Conservation (phyloP, 2,888 invertebrate genomes). For the Abrostola tripartita region DNA sequence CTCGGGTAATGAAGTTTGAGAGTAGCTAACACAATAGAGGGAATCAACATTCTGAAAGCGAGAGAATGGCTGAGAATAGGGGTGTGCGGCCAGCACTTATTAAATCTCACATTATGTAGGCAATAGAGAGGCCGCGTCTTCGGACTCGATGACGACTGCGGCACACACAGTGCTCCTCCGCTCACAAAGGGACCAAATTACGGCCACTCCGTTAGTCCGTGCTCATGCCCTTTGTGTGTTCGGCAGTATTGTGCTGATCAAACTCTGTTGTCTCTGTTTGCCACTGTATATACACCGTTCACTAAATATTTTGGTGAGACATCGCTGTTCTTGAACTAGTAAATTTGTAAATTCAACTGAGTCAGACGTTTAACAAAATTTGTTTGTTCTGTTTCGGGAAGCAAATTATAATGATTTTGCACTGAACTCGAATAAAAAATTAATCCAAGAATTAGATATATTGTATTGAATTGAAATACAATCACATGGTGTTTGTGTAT, state of each 20-base stretch:
- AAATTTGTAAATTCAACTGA: conserved; percentile 9
- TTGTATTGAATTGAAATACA: too few relatives aligned
- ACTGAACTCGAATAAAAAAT: not conserved
- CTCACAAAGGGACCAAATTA: conserved; percentile 76
- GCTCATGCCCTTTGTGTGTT: conserved; percentile 67
- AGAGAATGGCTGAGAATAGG: conserved; percentile 32
- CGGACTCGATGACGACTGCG: conserved; percentile 64
- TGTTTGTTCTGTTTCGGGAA: conserved; percentile 3
- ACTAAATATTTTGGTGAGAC: conserved; percentile 2
- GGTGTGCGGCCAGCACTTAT: conserved; percentile 61
- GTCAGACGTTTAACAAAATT: conserved; percentile 7
- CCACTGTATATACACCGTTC: conserved; percentile 46
- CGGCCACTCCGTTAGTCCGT: conserved; percentile 65
- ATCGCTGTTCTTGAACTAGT: conserved; percentile 8
- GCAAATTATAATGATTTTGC: not conserved
- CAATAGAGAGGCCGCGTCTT: conserved; percentile 49
- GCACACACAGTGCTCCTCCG: conserved; percentile 53
- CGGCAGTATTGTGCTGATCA: conserved; percentile 67
- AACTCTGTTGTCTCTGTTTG: conserved; percentile 63
- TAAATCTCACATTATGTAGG: conserved; percentile 70
- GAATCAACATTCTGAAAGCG: conserved; percentile 64
- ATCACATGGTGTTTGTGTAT: too few relatives aligned
- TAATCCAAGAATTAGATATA: not conserved
- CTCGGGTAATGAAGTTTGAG: conserved; percentile 66
- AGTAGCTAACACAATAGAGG: conserved; percentile 66